Base-by-base conservation (phyloP, 2,888 invertebrate species). In the Hybos culiciformis region DNA sequence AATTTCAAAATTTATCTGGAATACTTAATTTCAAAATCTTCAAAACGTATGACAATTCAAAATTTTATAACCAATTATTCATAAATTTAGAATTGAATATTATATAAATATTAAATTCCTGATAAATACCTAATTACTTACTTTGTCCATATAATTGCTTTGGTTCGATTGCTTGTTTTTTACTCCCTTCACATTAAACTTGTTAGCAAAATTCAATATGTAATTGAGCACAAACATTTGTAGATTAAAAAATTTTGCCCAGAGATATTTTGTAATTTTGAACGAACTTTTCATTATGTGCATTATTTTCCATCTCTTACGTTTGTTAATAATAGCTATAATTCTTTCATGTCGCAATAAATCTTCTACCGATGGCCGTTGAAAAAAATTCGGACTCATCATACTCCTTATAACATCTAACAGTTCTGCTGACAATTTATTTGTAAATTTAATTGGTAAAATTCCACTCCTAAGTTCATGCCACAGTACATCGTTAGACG, bases 401-500 rank as follows among this genome's bases (percentile, higher is more conserved):
- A 78, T 77, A 48, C 59, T 57, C 44, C 61, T 62, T 34, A 78
- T 72, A 3, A 77, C 61, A 42, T 63, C 53, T 53, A 68, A 65
- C 37, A 78, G 55, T 31, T 74, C 72, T 34, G 57, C 49, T 12
- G 75, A 74, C 39, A 74, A 58, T 37, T 53, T 67, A 52, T 62
- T 57, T 5, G 63, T 56, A 49, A 68, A 63, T 43, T 64, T 63
- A 14, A 68, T 65, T 3, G 77, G 76, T 19, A 77, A 59, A 3
- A 65, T 57, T n/a, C 74, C 72, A 38, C 64, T 63, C 17, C 82
- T 60, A 19, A 83, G 59, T 40, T 70, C 60, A 52, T 80, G 80
- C 84, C 84, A 85, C 20, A 74, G 63, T 1, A 72, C 71, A 2
- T 82, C 83, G 51, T 76, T 72, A 32, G 71, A 63, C 1, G 84